Conservation (phyloP, 2,797 vertebrate genomes). For the Geotrypetes seraphini region DNA sequence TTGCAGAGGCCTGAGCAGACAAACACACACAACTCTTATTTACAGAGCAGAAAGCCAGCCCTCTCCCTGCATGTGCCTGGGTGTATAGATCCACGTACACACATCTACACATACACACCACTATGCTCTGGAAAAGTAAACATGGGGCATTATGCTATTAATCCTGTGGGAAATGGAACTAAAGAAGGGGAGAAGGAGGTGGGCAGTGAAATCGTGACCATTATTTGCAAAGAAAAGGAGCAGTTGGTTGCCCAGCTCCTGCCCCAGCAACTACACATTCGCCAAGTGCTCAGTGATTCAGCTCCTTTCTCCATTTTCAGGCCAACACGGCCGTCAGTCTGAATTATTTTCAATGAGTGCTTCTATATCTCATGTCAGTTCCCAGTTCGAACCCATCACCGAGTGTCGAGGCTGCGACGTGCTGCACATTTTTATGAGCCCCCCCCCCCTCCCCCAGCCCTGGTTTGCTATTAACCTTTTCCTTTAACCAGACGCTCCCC, state of each 20-base stretch:
- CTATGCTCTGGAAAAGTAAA: no score
- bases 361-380: slow-evolving; percentile 84
- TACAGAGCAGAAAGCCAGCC: not conserved
- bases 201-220: slow-evolving; percentile 18
- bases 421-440: slow-evolving; percentile 78
- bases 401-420: slow-evolving; percentile 67
- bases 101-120: no score
- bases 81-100: no score
- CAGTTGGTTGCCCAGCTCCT: slow-evolving; percentile 27
- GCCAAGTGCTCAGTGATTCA: slow-evolving; percentile 28
- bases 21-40: fast-evolving
- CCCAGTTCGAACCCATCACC: slow-evolving; percentile 86
- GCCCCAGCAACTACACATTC: slow-evolving; percentile 23
- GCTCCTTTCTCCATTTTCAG: slow-evolving; percentile 29
- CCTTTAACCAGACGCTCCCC: slow-evolving; percentile 51
- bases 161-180: no score
- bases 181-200: no score
- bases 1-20: not conserved
- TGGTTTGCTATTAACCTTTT: slow-evolving; percentile 86
- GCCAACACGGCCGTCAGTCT: slow-evolving; percentile 81
- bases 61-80: no score
- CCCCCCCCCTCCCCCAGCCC: slow-evolving; percentile 45
- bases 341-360: slow-evolving; percentile 92
- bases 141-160: no score
- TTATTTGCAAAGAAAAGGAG: slow-evolving; percentile 12